phyloP scores from a whole-genome alignment of 2,113 vertebrate species.

The Anarrhichthys ocellatus region DNA sequence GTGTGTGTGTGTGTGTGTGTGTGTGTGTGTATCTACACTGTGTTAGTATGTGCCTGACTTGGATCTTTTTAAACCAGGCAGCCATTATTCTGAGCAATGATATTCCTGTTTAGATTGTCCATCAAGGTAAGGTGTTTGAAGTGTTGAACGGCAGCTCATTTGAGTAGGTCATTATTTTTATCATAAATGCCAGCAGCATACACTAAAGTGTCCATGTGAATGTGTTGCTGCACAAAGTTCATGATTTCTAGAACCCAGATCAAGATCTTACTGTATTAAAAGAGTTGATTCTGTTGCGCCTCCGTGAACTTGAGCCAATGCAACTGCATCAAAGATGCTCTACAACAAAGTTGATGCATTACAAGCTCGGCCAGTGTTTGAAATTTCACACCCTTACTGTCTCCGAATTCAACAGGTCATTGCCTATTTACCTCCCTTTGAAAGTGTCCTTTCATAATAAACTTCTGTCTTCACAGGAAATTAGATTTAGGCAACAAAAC shows the following conservation, averaged over 20 bases:
- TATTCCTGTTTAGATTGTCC: background rate
- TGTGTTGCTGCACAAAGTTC: background rate
- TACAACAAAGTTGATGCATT: background rate
- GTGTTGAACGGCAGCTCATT: background rate
- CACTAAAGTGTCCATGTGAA: background rate
- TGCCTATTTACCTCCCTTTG: background rate
- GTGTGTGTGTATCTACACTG: slow-evolving; percentile 10
- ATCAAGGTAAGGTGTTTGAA: background rate
- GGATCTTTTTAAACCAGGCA: slow-evolving; percentile 9
- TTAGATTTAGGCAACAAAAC: background rate
- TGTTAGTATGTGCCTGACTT: slow-evolving; percentile 11
- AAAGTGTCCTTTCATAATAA: background rate
- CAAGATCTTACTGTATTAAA: background rate
- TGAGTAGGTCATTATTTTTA: background rate
- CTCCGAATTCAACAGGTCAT: background rate
- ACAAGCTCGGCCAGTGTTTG: background rate
- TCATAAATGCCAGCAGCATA: background rate
- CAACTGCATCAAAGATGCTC: background rate
- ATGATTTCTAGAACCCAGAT: background rate
- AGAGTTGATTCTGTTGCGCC: background rate
- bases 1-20: slow-evolving; percentile 25
- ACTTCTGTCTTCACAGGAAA: background rate
- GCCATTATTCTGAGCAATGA: slow-evolving; percentile 16
- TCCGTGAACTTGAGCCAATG: background rate
- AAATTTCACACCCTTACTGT: background rate